Conservation (phyloP, 2,113 vertebrate species). For the Odocoileus virginianus region DNA sequence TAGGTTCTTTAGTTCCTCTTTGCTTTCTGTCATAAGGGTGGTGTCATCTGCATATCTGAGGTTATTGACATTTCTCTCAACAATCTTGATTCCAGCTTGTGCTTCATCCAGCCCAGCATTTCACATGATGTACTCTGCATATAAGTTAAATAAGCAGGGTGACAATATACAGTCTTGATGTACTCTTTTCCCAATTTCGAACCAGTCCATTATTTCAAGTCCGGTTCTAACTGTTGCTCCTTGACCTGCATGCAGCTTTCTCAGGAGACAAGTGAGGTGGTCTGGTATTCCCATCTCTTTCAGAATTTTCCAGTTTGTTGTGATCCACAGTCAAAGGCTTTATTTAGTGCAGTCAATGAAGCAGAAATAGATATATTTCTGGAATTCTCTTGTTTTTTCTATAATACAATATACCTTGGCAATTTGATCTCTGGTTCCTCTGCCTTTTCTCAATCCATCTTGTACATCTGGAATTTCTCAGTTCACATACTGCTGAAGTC, state of each 20-base stretch:
- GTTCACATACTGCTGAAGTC: neutral
- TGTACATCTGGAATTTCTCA: neutral
- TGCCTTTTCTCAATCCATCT: neutral
- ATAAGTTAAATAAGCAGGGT: neutral
- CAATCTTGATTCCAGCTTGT: neutral
- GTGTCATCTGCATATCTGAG: neutral
- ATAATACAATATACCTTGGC: neutral
- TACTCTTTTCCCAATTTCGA: neutral
- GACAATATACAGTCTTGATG: neutral
- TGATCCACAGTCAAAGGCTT: neutral
- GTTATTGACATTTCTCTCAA: neutral
- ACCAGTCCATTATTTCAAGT: neutral
- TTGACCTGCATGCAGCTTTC: neutral
- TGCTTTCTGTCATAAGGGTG: neutral
- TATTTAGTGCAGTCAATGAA: neutral
- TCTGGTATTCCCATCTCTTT: neutral
- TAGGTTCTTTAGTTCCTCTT: neutral
- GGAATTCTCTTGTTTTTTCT: neutral
- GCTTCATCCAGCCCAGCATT: neutral
- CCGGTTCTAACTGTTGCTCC: neutral
- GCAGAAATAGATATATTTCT: neutral
- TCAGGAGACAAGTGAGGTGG: neutral
- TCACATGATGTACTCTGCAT: neutral
- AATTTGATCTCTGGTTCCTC: neutral
- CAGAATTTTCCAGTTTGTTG: neutral